A percentile compares a stretch with the other conserved stretches of the same genome.
phyloP scores from a whole-genome alignment of 2,888 invertebrate species.

The Hypena proboscidalis region DNA sequence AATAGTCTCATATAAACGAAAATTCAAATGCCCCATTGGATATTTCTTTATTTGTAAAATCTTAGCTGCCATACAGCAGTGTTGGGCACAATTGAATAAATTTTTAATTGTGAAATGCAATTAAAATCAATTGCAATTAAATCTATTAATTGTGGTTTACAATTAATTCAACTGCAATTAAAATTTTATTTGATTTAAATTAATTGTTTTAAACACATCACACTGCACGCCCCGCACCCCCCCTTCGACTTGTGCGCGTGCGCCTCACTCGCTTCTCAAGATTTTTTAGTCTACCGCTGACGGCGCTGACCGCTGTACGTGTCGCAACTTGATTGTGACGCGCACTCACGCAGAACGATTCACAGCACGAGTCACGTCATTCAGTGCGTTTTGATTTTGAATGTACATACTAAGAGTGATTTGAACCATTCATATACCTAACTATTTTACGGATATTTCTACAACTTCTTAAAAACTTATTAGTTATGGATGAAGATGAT shows the following conservation, averaged over 20 bases:
- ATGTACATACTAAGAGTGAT: slow-evolving; percentile 1
- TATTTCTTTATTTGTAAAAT: no score
- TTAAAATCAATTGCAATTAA: background rate
- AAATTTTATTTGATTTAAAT: no score
- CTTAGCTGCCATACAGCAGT: no score
- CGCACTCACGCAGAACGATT: slow-evolving; percentile 4
- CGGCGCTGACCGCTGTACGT: no score
- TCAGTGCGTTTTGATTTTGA: slow-evolving; percentile 8
- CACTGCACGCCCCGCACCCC: background rate
- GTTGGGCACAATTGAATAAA: background rate
- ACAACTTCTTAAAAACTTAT: slow-evolving; percentile 7
- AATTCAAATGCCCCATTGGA: no score
- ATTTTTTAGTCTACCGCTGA: background rate
- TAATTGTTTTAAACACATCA: background rate
- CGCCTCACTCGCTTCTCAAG: background rate
- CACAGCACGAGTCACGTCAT: slow-evolving; percentile 5
- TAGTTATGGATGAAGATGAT: slow-evolving; percentile 9
- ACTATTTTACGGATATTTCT: slow-evolving; percentile 7
- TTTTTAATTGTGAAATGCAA: background rate
- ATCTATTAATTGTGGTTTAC: background rate
- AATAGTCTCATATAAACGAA: no score
- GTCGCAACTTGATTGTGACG: slow-evolving; percentile 1
- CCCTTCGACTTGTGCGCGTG: background rate
- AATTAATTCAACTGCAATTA: background rate
- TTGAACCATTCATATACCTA: no score